Evolutionary conservation across 2,797 vertebrate species (phyloP).

Genomic region (Squalus acanthias): DNA sequence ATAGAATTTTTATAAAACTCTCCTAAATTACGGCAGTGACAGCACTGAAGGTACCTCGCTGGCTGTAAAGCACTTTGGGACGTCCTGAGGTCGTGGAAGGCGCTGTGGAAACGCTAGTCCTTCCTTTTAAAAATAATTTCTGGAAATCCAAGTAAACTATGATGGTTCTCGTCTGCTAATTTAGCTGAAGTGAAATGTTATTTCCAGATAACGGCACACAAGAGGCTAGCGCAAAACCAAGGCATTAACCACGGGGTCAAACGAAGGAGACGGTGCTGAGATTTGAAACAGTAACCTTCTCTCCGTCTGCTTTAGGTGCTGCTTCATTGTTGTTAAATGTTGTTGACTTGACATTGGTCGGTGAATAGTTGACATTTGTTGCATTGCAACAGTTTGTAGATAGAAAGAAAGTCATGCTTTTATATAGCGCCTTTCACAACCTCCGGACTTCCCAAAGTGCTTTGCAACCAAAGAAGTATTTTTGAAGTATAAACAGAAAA

Average conservation of each 20-base stretch:
- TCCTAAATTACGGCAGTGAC: too few relatives aligned
- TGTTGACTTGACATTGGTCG: neutral
- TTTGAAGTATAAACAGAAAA: too few relatives aligned
- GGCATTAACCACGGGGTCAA: neutral
- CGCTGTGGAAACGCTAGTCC: too few relatives aligned
- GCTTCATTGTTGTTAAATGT: neutral
- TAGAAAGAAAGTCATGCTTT: too few relatives aligned
- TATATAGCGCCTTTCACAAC: too few relatives aligned
- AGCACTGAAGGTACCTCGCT: too few relatives aligned
- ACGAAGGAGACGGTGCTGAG: neutral
- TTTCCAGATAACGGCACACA: neutral
- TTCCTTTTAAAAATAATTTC: neutral
- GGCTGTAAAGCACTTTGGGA: too few relatives aligned
- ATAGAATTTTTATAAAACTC: neutral
- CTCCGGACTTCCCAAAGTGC: too few relatives aligned
- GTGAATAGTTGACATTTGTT: neutral
- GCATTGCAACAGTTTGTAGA: neutral
- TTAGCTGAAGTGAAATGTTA: neutral
- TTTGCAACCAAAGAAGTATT: too few relatives aligned
- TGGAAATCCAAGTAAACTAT: neutral
- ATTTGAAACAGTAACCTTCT: neutral
- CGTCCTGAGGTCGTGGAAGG: too few relatives aligned
- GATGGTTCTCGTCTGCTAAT: neutral
- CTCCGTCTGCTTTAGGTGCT: neutral
- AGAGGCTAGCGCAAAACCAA: neutral